Percentiles rank a stretch among this genome's conserved stretches.
These are phyloP conservation scores for Bos javanicus DNA, from an alignment of 2,113 vertebrate genomes.

Conservation along the genomic window DNA sequence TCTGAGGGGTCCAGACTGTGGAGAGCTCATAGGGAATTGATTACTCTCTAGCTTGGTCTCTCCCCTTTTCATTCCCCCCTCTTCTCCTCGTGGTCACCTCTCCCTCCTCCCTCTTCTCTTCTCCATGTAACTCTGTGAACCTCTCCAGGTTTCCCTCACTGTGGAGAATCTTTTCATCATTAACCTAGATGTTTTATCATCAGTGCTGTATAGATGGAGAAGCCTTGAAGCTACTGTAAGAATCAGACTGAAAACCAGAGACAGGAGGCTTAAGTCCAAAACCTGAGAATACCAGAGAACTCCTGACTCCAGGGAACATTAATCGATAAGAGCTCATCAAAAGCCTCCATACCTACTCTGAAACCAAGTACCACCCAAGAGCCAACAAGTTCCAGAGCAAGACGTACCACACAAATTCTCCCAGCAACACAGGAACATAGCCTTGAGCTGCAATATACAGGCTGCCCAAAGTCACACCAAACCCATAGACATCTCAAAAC, in stretches of 20 bases:
- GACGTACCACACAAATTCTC: not conserved
- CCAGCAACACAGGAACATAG: not conserved
- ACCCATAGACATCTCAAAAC: not conserved
- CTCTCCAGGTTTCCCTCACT: not conserved
- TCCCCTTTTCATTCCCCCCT: not conserved
- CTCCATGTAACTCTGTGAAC: not conserved
- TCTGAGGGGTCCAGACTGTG: not conserved
- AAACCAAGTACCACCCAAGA: not conserved
- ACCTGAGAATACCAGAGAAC: not conserved
- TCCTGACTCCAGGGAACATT: not conserved
- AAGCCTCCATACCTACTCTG: not conserved
- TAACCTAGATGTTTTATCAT: not conserved
- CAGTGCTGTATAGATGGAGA: not conserved
- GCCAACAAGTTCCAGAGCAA: not conserved
- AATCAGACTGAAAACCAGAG: not conserved
- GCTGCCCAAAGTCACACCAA: not conserved
- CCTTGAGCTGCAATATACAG: not conserved
- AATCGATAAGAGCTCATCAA: not conserved
- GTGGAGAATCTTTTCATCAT: not conserved
- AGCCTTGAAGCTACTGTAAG: not conserved
- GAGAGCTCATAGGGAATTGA: not conserved
- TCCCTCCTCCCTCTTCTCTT: not conserved
- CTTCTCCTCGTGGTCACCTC: not conserved
- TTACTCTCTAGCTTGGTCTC: not conserved
- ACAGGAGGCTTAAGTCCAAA: not conserved